phyloP scores from a whole-genome alignment of 92 coral and sea anemone species.

The Porites rus region DNA sequence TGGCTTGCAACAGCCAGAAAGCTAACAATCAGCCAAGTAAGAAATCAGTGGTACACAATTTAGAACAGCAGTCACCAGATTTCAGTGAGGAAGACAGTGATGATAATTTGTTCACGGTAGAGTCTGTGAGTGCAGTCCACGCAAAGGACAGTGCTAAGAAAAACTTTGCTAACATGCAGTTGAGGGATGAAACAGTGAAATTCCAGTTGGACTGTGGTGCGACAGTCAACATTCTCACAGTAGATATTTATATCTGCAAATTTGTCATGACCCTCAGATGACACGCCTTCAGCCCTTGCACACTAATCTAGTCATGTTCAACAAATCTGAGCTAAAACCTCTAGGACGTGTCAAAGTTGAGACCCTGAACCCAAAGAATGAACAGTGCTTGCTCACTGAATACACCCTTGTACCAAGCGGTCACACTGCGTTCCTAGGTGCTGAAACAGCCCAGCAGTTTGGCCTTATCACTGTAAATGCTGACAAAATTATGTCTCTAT shows the following conservation, averaged over 20 bases:
- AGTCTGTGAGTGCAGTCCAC: too few relatives aligned
- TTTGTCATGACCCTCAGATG: too few relatives aligned
- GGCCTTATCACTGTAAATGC: conserved; percentile 45
- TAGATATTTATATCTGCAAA: too few relatives aligned
- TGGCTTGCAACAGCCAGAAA: conserved; percentile 28
- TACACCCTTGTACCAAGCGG: conserved; percentile 30
- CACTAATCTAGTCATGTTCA: too few relatives aligned
- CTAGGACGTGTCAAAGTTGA: conserved; percentile 51
- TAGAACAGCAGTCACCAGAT: conserved; percentile 12
- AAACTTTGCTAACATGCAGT: too few relatives aligned
- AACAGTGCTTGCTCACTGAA: conserved; percentile 19
- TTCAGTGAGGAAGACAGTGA: not conserved
- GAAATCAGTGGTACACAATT: conserved; percentile 27
- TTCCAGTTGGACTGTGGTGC: conserved; percentile 15
- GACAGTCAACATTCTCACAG: too few relatives aligned
- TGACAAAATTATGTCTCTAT: conserved; percentile 15
- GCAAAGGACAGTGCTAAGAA: too few relatives aligned
- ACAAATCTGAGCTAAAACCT: conserved; percentile 51
- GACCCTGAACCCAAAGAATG: conserved; percentile 54
- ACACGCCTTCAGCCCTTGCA: too few relatives aligned
- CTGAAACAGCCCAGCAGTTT: conserved; percentile 52
- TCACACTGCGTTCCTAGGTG: conserved; percentile 50
- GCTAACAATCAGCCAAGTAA: conserved; percentile 13
- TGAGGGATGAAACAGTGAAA: too few relatives aligned
- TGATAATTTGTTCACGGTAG: not conserved